These are phyloP conservation scores for Nesogale talazaci DNA, from an alignment of 2,113 vertebrate genomes.

Conservation along the genomic window DNA sequence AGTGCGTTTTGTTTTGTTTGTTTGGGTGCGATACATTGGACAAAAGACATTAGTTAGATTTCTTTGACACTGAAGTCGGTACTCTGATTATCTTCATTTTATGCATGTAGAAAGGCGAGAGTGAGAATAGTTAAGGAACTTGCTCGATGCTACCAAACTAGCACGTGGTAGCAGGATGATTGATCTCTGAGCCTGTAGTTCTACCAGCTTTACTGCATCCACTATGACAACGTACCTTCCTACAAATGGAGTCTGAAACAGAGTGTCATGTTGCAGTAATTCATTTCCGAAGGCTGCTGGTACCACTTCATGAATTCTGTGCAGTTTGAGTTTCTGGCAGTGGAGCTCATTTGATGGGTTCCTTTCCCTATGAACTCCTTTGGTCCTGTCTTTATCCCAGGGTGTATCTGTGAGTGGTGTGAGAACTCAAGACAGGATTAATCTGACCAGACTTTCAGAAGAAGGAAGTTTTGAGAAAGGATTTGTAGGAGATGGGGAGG, in stretches of 20 bases:
- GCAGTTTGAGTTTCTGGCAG: background rate
- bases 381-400: too few relatives aligned
- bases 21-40: background rate
- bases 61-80: background rate
- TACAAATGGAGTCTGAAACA: background rate
- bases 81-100: constrained; percentile 6
- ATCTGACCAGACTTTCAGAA: background rate
- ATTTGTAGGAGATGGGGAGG: background rate
- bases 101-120: background rate
- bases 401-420: background rate
- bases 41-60: background rate
- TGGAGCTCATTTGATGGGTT: background rate
- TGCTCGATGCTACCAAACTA: background rate
- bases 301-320: background rate
- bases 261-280: background rate
- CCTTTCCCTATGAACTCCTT: fast-evolving
- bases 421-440: background rate
- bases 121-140: background rate
- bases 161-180: background rate
- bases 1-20: too few relatives aligned
- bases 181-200: background rate
- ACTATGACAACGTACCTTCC: background rate
- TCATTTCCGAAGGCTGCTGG: background rate
- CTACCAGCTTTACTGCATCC: background rate
- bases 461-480: background rate